These are phyloP conservation scores for Prionace glauca DNA, from an alignment of 2,797 vertebrate species.

Conservation along the genomic window DNA sequence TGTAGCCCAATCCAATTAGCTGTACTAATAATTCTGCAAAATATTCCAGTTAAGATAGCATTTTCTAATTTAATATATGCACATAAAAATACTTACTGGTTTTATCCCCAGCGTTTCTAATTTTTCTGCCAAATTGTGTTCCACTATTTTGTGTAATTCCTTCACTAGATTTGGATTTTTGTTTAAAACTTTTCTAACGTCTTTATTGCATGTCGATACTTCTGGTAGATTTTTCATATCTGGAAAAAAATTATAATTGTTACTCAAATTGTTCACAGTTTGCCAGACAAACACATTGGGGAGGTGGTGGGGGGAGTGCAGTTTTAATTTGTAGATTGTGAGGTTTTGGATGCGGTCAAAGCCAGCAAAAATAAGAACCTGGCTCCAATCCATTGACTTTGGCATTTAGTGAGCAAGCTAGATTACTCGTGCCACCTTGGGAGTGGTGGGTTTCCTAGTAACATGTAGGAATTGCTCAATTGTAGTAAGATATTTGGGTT, in stretches of 20 bases:
- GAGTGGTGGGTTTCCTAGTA: no score
- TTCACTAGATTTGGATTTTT: conserved; percentile 53
- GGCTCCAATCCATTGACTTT: neutral
- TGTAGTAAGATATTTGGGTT: no score
- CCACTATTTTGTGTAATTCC: conserved; percentile 56
- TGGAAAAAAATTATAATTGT: conserved; percentile 8
- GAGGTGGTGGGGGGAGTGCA: no score
- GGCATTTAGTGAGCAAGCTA: neutral
- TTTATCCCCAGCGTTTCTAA: conserved; percentile 60
- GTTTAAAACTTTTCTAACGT: conserved; percentile 54
- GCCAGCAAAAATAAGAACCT: neutral
- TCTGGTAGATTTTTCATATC: neutral
- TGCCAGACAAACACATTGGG: neutral
- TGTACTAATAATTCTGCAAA: conserved; percentile 2
- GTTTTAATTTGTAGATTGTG: neutral
- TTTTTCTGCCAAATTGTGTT: conserved; percentile 59
- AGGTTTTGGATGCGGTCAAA: neutral
- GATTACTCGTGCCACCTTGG: neutral
- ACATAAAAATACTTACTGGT: conserved; percentile 51
- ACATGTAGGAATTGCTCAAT: no score
- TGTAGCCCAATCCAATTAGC: no score
- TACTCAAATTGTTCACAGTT: neutral
- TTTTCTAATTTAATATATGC: no score
- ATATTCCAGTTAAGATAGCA: neutral
- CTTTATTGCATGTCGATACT: conserved; percentile 42